These are phyloP conservation scores for Chrysemys picta DNA, from an alignment of 2,113 vertebrate species.

Conservation along the genomic window DNA sequence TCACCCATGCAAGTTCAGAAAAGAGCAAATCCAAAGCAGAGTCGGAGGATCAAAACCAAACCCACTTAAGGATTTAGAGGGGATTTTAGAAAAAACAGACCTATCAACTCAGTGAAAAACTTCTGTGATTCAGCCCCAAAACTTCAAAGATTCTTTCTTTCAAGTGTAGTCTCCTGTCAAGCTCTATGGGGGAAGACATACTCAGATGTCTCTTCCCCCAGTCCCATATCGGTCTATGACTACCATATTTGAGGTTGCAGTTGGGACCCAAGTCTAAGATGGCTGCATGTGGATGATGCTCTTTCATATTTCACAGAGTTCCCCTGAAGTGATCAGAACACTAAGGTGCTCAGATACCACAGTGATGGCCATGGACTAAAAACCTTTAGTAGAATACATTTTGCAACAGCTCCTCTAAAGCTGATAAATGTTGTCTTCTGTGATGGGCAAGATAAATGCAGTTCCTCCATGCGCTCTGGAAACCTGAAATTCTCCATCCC, in stretches of 20 bases:
- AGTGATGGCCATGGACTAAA: background rate
- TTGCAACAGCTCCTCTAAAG: background rate
- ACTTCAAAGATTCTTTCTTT: background rate
- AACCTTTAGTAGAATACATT: background rate
- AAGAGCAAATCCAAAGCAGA: background rate
- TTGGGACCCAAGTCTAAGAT: background rate
- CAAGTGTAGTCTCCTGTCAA: background rate
- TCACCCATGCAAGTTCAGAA: background rate
- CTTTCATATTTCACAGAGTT: background rate
- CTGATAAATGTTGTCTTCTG: background rate
- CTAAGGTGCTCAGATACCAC: background rate
- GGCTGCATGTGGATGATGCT: background rate
- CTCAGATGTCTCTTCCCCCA: background rate
- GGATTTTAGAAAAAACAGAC: background rate
- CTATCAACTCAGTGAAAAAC: background rate
- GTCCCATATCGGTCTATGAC: background rate
- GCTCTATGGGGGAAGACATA: background rate
- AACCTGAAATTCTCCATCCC: background rate
- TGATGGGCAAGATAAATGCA: background rate
- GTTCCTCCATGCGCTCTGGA: background rate
- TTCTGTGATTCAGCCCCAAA: background rate
- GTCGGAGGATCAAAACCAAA: background rate
- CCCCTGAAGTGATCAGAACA: background rate
- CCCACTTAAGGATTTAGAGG: background rate
- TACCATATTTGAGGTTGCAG: too few relatives aligned